These are phyloP conservation scores for Phoeniculus purpureus DNA, from an alignment of 2,797 vertebrate genomes.

Conservation along the genomic window DNA sequence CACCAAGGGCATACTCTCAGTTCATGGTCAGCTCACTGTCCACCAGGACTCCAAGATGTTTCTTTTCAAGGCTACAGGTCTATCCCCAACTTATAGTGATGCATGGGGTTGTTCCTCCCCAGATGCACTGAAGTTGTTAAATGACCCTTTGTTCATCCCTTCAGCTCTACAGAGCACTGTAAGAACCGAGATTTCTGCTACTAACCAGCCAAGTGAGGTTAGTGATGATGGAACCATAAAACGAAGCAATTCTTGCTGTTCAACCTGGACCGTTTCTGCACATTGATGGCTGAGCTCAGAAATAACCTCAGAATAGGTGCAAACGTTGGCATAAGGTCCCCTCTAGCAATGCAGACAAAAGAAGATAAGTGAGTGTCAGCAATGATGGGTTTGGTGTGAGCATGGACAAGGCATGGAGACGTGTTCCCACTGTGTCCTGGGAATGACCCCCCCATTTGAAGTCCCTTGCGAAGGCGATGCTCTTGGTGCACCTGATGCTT, in stretches of 20 bases:
- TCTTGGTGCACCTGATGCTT: not conserved
- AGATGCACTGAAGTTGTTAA: not conserved
- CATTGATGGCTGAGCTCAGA: not conserved
- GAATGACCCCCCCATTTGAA: not conserved
- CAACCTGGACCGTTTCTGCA: not conserved
- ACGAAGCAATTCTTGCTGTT: not conserved
- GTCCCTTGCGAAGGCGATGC: not conserved
- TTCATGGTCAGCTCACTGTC: too few species aligned
- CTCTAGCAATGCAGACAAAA: not conserved
- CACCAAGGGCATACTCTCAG: too few species aligned
- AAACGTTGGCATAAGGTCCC: not conserved
- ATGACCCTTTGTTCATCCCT: not conserved
- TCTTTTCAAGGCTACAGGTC: too few species aligned
- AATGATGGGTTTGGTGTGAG: not conserved
- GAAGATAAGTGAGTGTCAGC: not conserved
- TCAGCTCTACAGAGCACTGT: not conserved
- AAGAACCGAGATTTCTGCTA: not conserved
- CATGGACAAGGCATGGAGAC: not conserved
- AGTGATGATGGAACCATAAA: not conserved
- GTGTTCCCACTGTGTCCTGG: not conserved
- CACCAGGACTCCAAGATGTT: too few species aligned
- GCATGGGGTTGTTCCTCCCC: too few species aligned
- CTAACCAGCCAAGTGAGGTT: not conserved
- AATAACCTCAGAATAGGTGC: not conserved
- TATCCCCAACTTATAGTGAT: too few species aligned